These are phyloP conservation scores for Dolichoris vasculosae DNA, from an alignment of 1,140 invertebrate genomes.

Conservation along the genomic window DNA sequence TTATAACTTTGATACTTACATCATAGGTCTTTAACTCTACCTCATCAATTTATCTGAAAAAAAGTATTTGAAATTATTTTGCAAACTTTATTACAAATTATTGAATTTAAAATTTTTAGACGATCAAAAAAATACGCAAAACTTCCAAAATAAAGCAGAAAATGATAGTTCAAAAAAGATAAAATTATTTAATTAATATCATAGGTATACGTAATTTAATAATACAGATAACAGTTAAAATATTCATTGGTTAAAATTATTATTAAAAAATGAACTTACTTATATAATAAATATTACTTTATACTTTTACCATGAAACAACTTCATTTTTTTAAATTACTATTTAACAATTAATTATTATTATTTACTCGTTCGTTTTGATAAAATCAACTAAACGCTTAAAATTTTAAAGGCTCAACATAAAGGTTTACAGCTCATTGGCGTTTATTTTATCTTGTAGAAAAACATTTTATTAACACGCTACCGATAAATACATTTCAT, in stretches of 20 bases:
- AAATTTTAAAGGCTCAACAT: not conserved
- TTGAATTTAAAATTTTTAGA: too few species aligned
- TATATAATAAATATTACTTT: too few species aligned
- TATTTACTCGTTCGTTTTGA: not conserved
- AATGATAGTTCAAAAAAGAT: too few species aligned
- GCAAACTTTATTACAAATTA: not conserved
- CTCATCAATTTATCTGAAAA: not conserved
- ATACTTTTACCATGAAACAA: too few species aligned
- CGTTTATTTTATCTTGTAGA: not conserved
- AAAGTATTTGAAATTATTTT: not conserved
- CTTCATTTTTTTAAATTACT: too few species aligned
- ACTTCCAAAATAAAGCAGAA: too few species aligned
- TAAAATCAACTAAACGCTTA: not conserved
- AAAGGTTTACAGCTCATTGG: not conserved
- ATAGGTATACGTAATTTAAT: too few species aligned
- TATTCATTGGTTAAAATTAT: too few species aligned
- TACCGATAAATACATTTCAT: slow-evolving; percentile 1
- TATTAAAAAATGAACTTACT: too few species aligned
- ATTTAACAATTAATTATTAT: not conserved
- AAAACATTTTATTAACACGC: not conserved
- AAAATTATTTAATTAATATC: too few species aligned
- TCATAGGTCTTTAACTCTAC: not conserved
- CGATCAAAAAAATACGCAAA: too few species aligned
- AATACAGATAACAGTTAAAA: too few species aligned
- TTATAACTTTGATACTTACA: not conserved